Percentiles rank a stretch among this genome's conserved stretches.
Conservation (phyloP, 2,113 vertebrate species). For the Centrocercus urophasianus region DNA sequence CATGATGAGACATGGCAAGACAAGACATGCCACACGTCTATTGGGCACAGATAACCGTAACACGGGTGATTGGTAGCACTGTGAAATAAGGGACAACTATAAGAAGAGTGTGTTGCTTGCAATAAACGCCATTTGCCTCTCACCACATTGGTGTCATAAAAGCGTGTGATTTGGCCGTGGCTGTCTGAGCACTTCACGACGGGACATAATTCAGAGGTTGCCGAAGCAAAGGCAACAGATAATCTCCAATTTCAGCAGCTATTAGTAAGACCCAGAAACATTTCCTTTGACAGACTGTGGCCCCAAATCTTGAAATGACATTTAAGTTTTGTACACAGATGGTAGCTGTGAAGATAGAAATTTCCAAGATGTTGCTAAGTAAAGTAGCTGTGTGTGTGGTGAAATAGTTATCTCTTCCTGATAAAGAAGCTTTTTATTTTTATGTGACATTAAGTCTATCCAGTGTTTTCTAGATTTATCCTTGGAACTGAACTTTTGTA, state of each 20-base stretch:
- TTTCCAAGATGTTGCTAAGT: not conserved
- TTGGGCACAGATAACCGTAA: too few species aligned
- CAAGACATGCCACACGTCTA: too few species aligned
- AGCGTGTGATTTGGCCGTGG: too few species aligned
- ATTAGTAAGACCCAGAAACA: not conserved
- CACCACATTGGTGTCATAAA: too few species aligned
- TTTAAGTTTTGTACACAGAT: not conserved
- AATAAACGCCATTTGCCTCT: too few species aligned
- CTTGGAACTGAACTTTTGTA: not conserved
- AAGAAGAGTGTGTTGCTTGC: too few species aligned
- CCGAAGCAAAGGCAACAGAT: too few species aligned
- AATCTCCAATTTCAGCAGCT: not conserved
- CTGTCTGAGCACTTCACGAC: too few species aligned
- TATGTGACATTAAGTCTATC: not conserved
- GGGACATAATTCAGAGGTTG: too few species aligned
- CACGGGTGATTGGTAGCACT: too few species aligned
- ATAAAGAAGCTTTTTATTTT: not conserved
- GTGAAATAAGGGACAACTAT: too few species aligned
- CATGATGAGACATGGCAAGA: too few species aligned
- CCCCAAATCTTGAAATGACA: not conserved
- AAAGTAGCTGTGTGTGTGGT: not conserved
- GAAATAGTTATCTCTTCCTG: not conserved
- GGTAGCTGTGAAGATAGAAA: not conserved
- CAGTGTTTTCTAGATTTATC: not conserved
- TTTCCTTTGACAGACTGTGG: not conserved